Percentiles rank a stretch among this genome's conserved stretches.
Conservation (phyloP, 2,888 invertebrate species). For the Andrena dorsata region DNA sequence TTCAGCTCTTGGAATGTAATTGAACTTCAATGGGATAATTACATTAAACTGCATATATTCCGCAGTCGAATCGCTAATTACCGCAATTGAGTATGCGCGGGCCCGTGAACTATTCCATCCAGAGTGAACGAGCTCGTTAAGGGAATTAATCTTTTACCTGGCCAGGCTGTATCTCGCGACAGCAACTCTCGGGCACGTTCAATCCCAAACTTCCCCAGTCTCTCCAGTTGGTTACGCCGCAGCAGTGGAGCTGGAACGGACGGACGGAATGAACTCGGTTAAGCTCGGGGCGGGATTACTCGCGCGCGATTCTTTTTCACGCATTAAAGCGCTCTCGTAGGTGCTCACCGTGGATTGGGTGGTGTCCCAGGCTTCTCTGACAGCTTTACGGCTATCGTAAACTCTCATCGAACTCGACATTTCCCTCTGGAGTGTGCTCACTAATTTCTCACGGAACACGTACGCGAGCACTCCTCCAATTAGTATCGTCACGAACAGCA, state of each 20-base stretch:
- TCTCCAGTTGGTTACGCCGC: slow-evolving; percentile 91
- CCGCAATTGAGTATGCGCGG: slow-evolving; percentile 31
- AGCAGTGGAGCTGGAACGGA: slow-evolving; percentile 90
- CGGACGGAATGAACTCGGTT: neutral
- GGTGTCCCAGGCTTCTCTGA: slow-evolving; percentile 94
- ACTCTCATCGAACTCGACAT: slow-evolving; percentile 91
- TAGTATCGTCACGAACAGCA: slow-evolving; percentile 95
- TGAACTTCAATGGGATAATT: slow-evolving; percentile 38
- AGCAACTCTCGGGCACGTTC: slow-evolving; percentile 91
- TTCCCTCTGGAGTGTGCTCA: slow-evolving; percentile 91
- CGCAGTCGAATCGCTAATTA: slow-evolving; percentile 38
- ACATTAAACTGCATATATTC: neutral
- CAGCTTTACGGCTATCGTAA: slow-evolving; percentile 90
- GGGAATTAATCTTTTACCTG: slow-evolving; percentile 83
- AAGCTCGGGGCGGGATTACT: neutral
- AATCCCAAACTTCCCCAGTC: slow-evolving; percentile 89
- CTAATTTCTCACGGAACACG: slow-evolving; percentile 94
- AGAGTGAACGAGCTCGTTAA: slow-evolving; percentile 42
- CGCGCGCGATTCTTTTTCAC: neutral
- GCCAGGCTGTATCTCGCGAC: slow-evolving; percentile 87
- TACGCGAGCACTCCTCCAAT: slow-evolving; percentile 96
- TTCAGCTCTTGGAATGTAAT: slow-evolving; percentile 13
- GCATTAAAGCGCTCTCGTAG: neutral
- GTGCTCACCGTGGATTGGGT: slow-evolving; percentile 89
- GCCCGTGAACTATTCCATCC: slow-evolving; percentile 28